Evolutionary conservation across 2,888 invertebrate species (phyloP).

Genomic region (Tolmerus cingulatus): DNA sequence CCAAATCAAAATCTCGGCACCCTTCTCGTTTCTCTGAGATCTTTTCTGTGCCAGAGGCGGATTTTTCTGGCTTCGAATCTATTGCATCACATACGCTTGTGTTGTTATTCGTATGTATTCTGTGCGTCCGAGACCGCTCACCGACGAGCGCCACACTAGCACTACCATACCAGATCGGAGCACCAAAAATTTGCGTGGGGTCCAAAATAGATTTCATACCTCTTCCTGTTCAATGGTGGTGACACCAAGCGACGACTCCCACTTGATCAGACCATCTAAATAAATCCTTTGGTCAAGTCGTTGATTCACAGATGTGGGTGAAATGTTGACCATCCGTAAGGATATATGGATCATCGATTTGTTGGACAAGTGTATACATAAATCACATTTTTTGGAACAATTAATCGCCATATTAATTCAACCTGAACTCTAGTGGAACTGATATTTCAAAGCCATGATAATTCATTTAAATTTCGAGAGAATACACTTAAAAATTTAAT

Average conservation of each 20-base stretch:
- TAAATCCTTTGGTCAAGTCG: neutral
- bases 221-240: neutral
- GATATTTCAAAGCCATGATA: neutral
- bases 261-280: neutral
- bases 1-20: neutral
- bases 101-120: neutral
- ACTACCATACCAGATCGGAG: neutral
- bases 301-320: neutral
- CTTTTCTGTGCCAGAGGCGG: neutral
- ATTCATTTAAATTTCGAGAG: neutral
- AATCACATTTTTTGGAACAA: neutral
- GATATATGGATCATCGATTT: neutral
- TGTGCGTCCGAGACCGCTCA: neutral
- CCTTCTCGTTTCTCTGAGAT: neutral
- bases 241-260: neutral
- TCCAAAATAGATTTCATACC: neutral
- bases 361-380: neutral
- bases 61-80: neutral
- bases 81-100: neutral
- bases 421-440: neutral
- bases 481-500: neutral
- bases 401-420: neutral
- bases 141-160: neutral
- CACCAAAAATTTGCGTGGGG: conserved; percentile 2
- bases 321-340: neutral